Evolutionary conservation across 2,888 invertebrate genomes (phyloP).

Genomic region (Alsophila aescularia): DNA sequence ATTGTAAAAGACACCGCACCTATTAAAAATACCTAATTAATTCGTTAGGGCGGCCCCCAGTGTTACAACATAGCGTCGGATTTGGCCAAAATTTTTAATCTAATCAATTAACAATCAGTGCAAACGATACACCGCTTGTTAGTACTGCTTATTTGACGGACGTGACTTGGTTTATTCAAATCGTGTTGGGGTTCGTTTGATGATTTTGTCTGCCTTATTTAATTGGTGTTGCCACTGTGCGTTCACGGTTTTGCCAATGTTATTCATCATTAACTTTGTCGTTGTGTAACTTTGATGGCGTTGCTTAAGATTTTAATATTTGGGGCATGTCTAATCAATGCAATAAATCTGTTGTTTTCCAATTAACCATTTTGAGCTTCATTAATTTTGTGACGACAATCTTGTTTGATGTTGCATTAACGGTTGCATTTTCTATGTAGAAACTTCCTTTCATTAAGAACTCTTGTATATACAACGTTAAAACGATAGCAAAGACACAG

Average conservation of each 20-base stretch:
- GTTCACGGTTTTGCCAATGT: constrained; percentile 32
- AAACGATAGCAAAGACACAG: too few relatives aligned
- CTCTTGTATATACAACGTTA: too few relatives aligned
- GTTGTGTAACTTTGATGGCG: constrained; percentile 15
- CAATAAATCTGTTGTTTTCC: constrained; percentile 19
- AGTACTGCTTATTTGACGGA: constrained; percentile 80
- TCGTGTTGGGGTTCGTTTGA: constrained; percentile 70
- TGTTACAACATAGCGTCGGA: constrained; percentile 73
- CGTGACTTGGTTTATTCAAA: constrained; percentile 82
- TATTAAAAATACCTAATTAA: constrained; percentile 73
- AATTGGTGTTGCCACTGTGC: constrained; percentile 69
- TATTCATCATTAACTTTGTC: constrained; percentile 4
- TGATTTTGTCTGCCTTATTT: constrained; percentile 70
- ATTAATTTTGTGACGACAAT: constrained; percentile 6
- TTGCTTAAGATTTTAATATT: constrained; percentile 8
- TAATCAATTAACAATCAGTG: constrained; percentile 85
- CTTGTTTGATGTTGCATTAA: constrained; percentile 10
- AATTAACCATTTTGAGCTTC: constrained; percentile 15
- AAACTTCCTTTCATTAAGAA: not conserved
- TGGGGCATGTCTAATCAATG: constrained; percentile 14
- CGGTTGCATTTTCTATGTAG: not conserved
- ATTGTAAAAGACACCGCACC: constrained; percentile 76
- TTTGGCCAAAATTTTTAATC: constrained; percentile 82
- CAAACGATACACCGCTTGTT: constrained; percentile 83
- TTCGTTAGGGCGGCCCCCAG: constrained; percentile 59